phyloP scores from a whole-genome alignment of 1,140 invertebrate genomes.

The Calliopsis andreniformis region DNA sequence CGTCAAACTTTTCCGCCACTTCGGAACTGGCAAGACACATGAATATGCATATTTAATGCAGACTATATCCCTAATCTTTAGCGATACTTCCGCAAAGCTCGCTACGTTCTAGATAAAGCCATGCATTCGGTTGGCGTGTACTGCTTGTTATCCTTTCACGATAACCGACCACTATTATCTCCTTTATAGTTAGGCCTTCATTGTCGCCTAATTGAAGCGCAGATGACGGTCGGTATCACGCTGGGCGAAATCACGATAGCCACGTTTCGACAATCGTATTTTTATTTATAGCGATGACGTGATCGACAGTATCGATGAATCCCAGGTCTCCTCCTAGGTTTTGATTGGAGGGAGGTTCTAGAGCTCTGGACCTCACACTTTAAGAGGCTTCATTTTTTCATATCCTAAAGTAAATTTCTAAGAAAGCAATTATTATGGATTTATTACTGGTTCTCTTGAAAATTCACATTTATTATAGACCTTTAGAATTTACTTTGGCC shows the following conservation, averaged over 20 bases:
- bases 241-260: conserved; percentile 53
- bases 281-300: conserved; percentile 13
- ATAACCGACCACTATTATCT: conserved; percentile 16
- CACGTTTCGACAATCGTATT: conserved; percentile 56
- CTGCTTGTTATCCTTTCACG: conserved; percentile 1
- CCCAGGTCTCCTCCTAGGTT: conserved; percentile 34
- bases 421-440: too few relatives aligned
- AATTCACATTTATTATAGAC: too few relatives aligned
- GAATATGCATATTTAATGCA: conserved; percentile 14
- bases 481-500: too few relatives aligned
- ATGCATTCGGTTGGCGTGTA: background rate
- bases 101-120: background rate
- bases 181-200: conserved; percentile 9
- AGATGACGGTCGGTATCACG: conserved; percentile 26
- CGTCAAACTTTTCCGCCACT: background rate
- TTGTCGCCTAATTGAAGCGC: conserved; percentile 57
- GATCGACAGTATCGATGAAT: conserved; percentile 49
- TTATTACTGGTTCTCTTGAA: too few relatives aligned
- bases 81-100: background rate
- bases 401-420: too few relatives aligned
- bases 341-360: too few relatives aligned
- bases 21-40: background rate
- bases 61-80: background rate
- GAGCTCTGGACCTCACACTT: too few relatives aligned
- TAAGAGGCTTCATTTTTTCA: too few relatives aligned